Base-by-base conservation (phyloP, 2,797 vertebrate genomes). In the Thunnus albacares region DNA sequence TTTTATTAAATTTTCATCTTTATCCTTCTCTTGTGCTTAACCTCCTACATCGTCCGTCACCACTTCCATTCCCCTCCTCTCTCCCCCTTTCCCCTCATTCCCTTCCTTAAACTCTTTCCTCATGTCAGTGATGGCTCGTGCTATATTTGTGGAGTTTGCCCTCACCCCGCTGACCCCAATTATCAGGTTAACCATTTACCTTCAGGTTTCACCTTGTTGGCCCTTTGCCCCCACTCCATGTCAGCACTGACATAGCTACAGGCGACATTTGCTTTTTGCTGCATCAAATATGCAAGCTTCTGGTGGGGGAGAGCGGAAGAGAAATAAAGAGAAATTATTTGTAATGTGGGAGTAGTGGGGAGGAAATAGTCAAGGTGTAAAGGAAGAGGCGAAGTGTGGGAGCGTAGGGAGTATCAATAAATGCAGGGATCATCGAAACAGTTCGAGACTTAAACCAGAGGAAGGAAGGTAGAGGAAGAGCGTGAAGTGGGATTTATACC, bases 171-270 rank as follows among this genome's bases (percentile, higher is more conserved):
- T 82, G 79, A 89, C 84, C 79, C 80, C 63, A 71, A 76, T 87
- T 77, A 82, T 59, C 76, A 82, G 59, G 80, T 90, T 91, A 92
- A 91, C 66, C 81, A 90, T 94, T 92, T 86, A 89, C 87, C 59
- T 64, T 61, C 24, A 82, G 60, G 60, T 53, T 83, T 89, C 67
- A 82, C 76, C 84, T 83, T 58, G 35, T 38, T 80, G 71, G 61
- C 71, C 70, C 60, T 88, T 82, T 81, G 71, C 63, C 79, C 64
- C 59, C 4, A 43, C 8, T 75, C 20, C 26, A 28, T 13, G 30
- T 64, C 55, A 78, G 35, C 51, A 55, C 43, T 35, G 62, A 77
- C 66, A 58, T 17, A 51, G 56, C 72, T 33, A n/a, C 15, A 69
- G 28, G 67, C 73, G 35, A 56, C 55, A 8, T 18, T 49, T 15